Evolutionary conservation across 2,888 invertebrate species (phyloP).

Genomic region (Callosobruchus maculatus): DNA sequence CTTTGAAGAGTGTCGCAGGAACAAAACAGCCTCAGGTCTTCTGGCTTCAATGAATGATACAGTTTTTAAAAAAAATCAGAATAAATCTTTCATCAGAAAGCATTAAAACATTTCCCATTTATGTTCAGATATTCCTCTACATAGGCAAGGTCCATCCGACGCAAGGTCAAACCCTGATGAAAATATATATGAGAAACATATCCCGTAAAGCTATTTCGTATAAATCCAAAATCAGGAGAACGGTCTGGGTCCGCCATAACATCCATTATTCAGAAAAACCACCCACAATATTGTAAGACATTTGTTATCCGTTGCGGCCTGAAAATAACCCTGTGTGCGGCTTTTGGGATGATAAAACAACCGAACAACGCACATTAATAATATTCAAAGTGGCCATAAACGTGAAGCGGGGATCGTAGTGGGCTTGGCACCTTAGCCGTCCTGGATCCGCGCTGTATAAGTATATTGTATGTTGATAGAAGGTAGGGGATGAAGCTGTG

Average conservation of each 20-base stretch:
- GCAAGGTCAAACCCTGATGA: neutral
- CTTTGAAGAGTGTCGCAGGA: no score
- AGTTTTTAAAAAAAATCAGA: no score
- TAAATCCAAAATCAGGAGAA: neutral
- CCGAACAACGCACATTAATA: neutral
- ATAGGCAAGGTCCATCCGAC: no score
- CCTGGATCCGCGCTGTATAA: no score
- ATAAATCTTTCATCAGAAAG: no score
- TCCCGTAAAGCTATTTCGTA: neutral
- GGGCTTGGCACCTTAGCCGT: neutral
- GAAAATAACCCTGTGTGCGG: neutral
- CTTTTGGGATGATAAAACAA: neutral
- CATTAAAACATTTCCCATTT: no score
- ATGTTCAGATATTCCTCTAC: no score
- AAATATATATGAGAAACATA: neutral
- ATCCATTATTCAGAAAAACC: neutral
- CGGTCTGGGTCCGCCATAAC: neutral
- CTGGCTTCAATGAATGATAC: no score
- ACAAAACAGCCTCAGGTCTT: no score
- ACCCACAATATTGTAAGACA: neutral
- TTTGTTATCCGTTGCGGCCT: neutral
- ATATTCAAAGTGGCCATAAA: neutral
- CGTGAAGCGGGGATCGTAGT: neutral
- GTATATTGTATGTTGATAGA: no score
- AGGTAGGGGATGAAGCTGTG: no score